A percentile compares a stretch with the other conserved stretches of the same genome.
Evolutionary conservation across 2,888 invertebrate genomes (phyloP).

Genomic region (Pardosa pseudoannulata): DNA sequence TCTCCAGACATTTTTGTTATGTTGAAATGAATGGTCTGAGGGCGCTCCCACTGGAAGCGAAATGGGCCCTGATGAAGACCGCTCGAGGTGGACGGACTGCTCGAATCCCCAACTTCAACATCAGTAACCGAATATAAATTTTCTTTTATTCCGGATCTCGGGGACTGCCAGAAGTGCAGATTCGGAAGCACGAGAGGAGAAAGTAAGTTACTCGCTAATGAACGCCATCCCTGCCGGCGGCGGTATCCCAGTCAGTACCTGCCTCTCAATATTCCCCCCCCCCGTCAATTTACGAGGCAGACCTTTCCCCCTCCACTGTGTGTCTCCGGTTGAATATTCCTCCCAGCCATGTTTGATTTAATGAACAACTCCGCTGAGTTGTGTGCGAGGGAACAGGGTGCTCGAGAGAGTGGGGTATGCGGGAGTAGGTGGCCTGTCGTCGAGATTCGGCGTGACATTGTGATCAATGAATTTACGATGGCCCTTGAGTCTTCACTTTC

Average conservation of each 20-base stretch:
- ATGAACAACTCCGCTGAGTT: slow-evolving; percentile 9
- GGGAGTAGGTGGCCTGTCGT: slow-evolving; percentile 1
- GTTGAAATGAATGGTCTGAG: too few species aligned
- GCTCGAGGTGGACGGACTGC: too few species aligned
- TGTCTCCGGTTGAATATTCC: neutral
- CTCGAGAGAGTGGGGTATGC: neutral
- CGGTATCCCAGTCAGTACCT: neutral
- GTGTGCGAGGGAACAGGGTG: neutral
- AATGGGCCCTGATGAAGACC: too few species aligned
- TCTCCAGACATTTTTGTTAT: too few species aligned
- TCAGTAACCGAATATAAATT: too few species aligned
- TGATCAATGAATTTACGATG: slow-evolving; percentile 30
- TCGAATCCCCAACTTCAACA: too few species aligned
- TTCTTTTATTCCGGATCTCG: too few species aligned
- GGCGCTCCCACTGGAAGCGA: too few species aligned
- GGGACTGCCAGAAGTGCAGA: too few species aligned
- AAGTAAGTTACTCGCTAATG: slow-evolving; percentile 3
- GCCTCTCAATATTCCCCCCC: slow-evolving; percentile 16
- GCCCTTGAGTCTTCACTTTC: slow-evolving; percentile 4
- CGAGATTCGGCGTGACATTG: slow-evolving; percentile 13
- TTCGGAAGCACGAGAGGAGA: neutral
- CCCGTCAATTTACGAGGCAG: slow-evolving; percentile 14
- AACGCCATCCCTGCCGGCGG: neutral
- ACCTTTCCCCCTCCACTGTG: neutral
- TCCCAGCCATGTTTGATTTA: slow-evolving; percentile 9